Evolutionary conservation across 1,140 invertebrate species (phyloP), one percentile per base, ranked within the genome.

Genomic region (Ceratoteleas bidentatus): DNA sequence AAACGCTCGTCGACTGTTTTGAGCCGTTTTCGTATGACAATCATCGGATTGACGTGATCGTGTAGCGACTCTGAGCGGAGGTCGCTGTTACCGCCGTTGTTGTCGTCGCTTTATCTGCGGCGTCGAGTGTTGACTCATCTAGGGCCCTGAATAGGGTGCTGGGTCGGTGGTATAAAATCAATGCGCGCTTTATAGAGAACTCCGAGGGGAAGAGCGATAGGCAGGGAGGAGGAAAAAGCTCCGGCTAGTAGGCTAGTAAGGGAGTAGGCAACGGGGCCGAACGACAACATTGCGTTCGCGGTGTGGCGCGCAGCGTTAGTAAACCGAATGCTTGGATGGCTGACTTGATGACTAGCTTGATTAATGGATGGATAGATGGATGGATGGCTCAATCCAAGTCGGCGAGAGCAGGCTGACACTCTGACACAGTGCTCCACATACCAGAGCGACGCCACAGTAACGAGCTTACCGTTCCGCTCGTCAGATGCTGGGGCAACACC

Each of bases 391-490:
- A 24, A 24, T 24, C 24, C 24, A 24, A 76, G 74, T 74, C 72
- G 68, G 81, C 61, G 62, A 84, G 70, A 83, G 81, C 83, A 87
- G 87, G 87, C 85, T 89, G 85, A 86, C 87, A 84, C 81, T 88
- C 74, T 88, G 87, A 87, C 89, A 89, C 86, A 90, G 85, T 90
- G 88, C 87, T 90, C 88, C 83, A 90, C 85, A 90, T 90, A 88
- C 88, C 75, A 58, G 50, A 72, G 81, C 65, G 83, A 85, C 75
- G 74, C 82, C 83, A 78, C 75, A 65, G 60, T 68, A 66, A 66
- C 77, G 79, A 72, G 73, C 54, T 58, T 69, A n/a, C 66, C 66
- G 68, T 69, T 47, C 79, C 62, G 15, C 65, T 66, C 72, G 57
- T 40, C 36, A 11, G 6, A 40, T 1, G 64, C 50, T 54, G 9